These are phyloP conservation scores for Elmis aenea DNA, from an alignment of 2,888 invertebrate genomes.

Conservation along the genomic window DNA sequence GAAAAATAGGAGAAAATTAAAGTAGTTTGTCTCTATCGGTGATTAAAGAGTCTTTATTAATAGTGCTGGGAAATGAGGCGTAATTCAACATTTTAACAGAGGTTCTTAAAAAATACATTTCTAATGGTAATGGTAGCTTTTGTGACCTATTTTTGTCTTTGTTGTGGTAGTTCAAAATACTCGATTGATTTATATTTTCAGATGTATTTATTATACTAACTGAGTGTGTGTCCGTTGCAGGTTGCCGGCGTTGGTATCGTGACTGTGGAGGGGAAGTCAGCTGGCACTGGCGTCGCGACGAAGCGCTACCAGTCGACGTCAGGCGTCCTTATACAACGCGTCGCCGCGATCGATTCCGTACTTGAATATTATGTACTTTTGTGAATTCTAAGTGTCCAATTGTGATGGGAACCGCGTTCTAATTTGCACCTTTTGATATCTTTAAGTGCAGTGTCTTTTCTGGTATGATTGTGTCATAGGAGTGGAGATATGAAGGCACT, in stretches of 20 bases:
- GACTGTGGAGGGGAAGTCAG: constrained; percentile 40
- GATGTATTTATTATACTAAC: no score
- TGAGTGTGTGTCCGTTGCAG: constrained; percentile 47
- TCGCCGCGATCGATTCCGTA: constrained; percentile 21
- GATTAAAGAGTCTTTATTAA: no score
- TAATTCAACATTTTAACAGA: no score
- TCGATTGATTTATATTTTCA: no score
- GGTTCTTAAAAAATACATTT: no score
- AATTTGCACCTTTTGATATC: constrained; percentile 9
- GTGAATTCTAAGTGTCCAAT: constrained; percentile 22
- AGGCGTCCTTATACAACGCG: constrained; percentile 46
- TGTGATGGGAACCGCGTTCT: constrained; percentile 32
- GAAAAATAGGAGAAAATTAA: no score
- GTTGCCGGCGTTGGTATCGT: constrained; percentile 44
- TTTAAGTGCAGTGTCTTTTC: constrained; percentile 17
- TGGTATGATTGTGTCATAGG: constrained; percentile 21
- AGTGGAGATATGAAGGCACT: constrained; percentile 23
- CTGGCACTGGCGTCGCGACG: constrained; percentile 51
- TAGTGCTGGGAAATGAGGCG: no score
- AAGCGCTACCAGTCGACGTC: constrained; percentile 54
- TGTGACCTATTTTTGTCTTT: no score
- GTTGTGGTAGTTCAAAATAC: no score
- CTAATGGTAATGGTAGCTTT: no score
- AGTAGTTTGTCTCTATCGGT: no score
- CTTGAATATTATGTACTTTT: constrained; percentile 14